These are phyloP conservation scores for Pangasius mekongensis DNA, from an alignment of 2,797 vertebrate genomes.

Conservation along the genomic window DNA sequence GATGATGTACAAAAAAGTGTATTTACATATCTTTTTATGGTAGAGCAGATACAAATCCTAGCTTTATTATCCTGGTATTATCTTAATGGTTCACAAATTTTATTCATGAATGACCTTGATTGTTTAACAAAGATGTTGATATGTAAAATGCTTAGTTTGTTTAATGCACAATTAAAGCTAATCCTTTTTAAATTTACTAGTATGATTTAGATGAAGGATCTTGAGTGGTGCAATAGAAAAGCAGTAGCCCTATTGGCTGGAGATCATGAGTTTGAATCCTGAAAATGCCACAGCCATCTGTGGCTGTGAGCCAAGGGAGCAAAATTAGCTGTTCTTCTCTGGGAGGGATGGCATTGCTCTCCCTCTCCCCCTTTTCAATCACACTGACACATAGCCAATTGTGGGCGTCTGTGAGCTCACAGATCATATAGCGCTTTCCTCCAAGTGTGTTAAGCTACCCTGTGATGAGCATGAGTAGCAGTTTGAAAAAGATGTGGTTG, in stretches of 20 bases:
- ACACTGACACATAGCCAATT: background rate
- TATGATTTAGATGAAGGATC: background rate
- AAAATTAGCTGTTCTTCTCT: background rate
- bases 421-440: background rate
- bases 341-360: background rate
- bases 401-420: background rate
- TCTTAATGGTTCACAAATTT: background rate
- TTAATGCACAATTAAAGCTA: slow-evolving; percentile 1
- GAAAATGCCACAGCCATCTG: background rate
- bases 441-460: background rate
- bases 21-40: background rate
- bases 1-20: background rate
- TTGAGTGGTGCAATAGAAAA: background rate
- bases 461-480: background rate
- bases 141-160: background rate
- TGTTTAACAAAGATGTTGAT: background rate
- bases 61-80: background rate
- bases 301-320: background rate
- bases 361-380: background rate
- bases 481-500: background rate
- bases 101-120: background rate
- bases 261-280: background rate
- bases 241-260: background rate
- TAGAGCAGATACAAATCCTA: background rate
- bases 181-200: background rate